Conservation (phyloP, 2,888 invertebrate species). For the Fabriciana adippe region DNA sequence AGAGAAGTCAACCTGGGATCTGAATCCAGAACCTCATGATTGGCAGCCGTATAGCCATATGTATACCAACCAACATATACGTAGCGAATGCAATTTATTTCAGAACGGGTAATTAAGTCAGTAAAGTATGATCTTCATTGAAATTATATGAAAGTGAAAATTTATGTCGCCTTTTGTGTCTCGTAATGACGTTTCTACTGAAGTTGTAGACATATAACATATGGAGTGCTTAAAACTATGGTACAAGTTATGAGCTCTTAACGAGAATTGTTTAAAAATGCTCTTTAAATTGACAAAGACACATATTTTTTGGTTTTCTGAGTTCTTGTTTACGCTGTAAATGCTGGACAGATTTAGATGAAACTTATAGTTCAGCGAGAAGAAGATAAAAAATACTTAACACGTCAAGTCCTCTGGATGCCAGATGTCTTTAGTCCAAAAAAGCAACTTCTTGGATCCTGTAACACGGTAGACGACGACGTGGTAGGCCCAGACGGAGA, state of each 20-base stretch:
- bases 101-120: conserved; percentile 5
- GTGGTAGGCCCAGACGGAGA: too few species aligned
- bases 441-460: too few species aligned
- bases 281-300: too few species aligned
- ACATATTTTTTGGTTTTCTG: not conserved
- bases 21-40: too few species aligned
- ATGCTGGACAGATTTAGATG: too few species aligned
- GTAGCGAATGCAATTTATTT: not conserved
- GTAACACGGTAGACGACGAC: too few species aligned
- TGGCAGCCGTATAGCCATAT: not conserved
- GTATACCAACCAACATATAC: not conserved
- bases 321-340: not conserved
- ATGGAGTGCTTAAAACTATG: conserved; percentile 3
- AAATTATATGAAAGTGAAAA: conserved; percentile 21
- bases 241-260: not conserved
- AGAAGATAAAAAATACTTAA: too few species aligned
- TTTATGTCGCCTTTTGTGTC: conserved; percentile 18
- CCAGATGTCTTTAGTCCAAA: too few species aligned
- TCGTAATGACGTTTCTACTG: conserved; percentile 20
- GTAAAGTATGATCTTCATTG: conserved; percentile 10
- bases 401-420: too few species aligned
- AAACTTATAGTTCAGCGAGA: too few species aligned
- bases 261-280: not conserved
- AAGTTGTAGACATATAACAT: conserved; percentile 22
- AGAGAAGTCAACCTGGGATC: too few species aligned